These are phyloP conservation scores for Lepilemur ruficaudatus DNA, from an alignment of 2,797 vertebrate genomes.

Conservation along the genomic window DNA sequence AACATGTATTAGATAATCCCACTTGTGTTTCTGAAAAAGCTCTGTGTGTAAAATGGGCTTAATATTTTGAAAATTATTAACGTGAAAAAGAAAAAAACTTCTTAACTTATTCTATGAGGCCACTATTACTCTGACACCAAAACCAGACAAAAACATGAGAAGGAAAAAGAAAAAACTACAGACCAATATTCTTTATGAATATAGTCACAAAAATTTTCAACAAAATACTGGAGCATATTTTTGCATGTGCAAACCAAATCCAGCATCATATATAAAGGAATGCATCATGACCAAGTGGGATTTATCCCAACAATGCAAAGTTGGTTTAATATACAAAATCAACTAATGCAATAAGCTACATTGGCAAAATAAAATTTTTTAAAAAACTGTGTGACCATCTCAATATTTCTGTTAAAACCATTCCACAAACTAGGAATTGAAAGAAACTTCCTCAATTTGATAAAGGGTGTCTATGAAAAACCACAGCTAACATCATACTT, in stretches of 20 bases:
- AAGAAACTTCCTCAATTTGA: neutral
- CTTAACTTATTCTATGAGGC: neutral
- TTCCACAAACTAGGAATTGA: neutral
- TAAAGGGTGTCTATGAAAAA: neutral
- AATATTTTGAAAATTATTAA: too few species aligned
- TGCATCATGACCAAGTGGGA: neutral
- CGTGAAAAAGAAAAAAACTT: neutral
- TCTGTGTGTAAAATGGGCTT: too few species aligned
- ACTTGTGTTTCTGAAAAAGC: too few species aligned
- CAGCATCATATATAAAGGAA: neutral
- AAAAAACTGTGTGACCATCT: neutral
- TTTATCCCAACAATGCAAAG: neutral
- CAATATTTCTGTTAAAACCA: constrained; percentile 4
- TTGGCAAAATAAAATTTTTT: neutral
- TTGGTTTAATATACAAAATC: neutral
- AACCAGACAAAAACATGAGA: neutral
- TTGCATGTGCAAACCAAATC: neutral
- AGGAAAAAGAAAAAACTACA: neutral
- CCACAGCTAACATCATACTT: neutral
- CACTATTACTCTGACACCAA: neutral
- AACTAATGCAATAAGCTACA: neutral
- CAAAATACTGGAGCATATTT: neutral
- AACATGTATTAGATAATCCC: too few species aligned
- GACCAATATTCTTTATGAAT: neutral
- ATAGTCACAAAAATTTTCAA: neutral